Evolutionary conservation across 2,888 invertebrate species (phyloP), one percentile per base, ranked within the genome.

Genomic region (Dasypolia templi): DNA sequence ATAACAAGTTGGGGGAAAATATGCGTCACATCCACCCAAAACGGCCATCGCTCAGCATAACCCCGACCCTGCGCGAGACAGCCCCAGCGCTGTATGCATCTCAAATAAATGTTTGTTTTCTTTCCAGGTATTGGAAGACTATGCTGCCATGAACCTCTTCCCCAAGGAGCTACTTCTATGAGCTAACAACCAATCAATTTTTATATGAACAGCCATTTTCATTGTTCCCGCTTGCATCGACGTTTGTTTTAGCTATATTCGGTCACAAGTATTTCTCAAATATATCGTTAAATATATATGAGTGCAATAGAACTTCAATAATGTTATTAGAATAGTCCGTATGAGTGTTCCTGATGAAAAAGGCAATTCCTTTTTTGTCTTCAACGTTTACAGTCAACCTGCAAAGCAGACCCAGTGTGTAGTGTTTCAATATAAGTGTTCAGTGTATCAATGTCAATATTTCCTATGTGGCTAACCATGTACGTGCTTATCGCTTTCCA

Each of bases 141-240:
- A 98, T 90, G 97, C 98, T 65, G 95, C 97, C 59, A 98, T 98
- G 97, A 97, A 98, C 88, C 97, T 99, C 79, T 99, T 99, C 93
- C 99, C 99, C 3, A 97, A 97, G 91, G 97, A 97, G 69, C 95
- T 98, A 83, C 93, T 97, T 44, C 95, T 97, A 91, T 97, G 96
- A 97, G 90, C 88, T 72, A 77, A 78, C 65, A 62, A 78, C 35
- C 82, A 79, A 82, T 68, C 51, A 72, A 81, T 59, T 79, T 77
- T 77, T 75, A 68, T 62, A 76, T n/a, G 61, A 70, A 79, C 76
- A 73, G 65, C 71, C 69, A 81, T 80, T 83, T 81, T 79, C n/a
- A n/a, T n/a, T n/a, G 70, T 81, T 81, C 46, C 56, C 51, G 85
- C 77, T 86, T 82, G 72, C 72, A 77, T 75, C 26, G 58, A 63